Percentiles rank a stretch among this genome's conserved stretches.
phyloP scores from a whole-genome alignment of 2,113 vertebrate genomes.

The Ochotona curzoniae region DNA sequence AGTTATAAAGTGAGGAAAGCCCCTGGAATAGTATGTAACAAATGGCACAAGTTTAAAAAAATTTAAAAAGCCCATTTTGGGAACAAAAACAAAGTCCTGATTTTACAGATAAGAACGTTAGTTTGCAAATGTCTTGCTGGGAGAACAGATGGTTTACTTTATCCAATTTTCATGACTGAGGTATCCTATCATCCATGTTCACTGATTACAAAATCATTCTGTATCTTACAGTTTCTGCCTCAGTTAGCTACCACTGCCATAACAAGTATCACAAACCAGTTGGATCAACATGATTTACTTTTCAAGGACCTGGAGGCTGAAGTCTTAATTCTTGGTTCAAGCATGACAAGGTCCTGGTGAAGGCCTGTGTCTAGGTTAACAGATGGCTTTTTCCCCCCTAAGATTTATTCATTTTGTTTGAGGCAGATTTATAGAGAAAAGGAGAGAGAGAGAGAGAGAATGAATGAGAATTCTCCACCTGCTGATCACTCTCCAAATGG shows the following conservation, averaged over 20 bases:
- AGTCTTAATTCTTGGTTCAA: not conserved
- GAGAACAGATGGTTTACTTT: slow-evolving; percentile 26
- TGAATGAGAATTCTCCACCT: no score
- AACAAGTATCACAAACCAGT: not conserved
- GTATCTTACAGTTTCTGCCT: not conserved
- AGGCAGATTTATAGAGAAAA: no score
- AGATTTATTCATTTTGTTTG: no score
- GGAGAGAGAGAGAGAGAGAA: no score
- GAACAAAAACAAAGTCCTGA: slow-evolving; percentile 21
- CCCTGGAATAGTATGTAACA: slow-evolving; percentile 33
- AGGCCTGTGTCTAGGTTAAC: not conserved
- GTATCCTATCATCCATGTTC: not conserved
- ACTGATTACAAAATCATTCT: not conserved
- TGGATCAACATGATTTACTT: not conserved
- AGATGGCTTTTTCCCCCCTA: not conserved
- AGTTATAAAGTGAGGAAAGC: not conserved
- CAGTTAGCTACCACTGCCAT: not conserved
- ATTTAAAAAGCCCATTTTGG: not conserved
- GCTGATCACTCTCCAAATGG: no score
- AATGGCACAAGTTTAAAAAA: not conserved
- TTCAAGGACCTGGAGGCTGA: not conserved
- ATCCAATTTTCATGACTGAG: not conserved
- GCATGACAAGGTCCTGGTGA: rapidly evolving
- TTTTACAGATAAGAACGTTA: slow-evolving; percentile 7
- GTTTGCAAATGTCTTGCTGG: not conserved